phyloP scores from a whole-genome alignment of 2,113 vertebrate genomes.

The Macrotus californicus region DNA sequence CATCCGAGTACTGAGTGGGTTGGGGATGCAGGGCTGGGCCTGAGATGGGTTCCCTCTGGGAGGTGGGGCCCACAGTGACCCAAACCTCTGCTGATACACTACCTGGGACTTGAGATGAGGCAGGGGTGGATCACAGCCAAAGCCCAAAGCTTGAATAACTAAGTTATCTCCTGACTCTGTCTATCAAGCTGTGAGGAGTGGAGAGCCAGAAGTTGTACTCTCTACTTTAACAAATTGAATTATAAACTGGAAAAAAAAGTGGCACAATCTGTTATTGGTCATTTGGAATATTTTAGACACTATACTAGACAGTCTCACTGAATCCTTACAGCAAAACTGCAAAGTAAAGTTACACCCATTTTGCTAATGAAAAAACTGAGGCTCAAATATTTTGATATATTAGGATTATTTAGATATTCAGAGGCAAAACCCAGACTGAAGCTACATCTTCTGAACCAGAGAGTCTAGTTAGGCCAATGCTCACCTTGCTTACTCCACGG shows the following conservation, averaged over 20 bases:
- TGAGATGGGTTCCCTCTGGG: background rate
- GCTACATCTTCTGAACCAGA: background rate
- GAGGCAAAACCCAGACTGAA: background rate
- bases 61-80: background rate
- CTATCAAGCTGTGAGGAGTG: background rate
- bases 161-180: background rate
- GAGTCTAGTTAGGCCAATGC: background rate
- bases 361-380: conserved; percentile 3
- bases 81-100: background rate
- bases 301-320: background rate
- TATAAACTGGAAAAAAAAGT: background rate
- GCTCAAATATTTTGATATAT: background rate
- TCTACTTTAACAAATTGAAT: background rate
- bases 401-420: background rate
- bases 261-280: background rate
- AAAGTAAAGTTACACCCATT: background rate
- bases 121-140: background rate
- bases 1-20: background rate
- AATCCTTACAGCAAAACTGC: background rate
- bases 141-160: background rate
- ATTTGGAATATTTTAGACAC: conserved; percentile 17
- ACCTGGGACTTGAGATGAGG: background rate
- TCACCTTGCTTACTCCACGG: background rate
- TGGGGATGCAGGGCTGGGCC: background rate
- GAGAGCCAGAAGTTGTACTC: background rate